phyloP scores from a whole-genome alignment of 2,113 vertebrate species.

The Cettia cetti region DNA sequence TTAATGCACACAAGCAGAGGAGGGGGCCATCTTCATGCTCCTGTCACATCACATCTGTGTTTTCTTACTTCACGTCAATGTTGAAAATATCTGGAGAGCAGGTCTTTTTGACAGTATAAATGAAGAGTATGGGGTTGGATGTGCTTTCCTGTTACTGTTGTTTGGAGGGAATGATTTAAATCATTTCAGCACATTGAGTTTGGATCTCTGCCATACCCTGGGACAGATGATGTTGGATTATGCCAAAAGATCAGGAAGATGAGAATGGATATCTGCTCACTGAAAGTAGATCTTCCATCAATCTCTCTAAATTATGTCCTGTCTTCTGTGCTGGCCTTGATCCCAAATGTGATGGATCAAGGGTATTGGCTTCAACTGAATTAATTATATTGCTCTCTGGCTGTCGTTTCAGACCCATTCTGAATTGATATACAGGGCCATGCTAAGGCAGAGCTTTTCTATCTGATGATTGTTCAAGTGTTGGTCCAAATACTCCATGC shows the following conservation, averaged over 20 bases:
- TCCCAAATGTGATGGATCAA: neutral
- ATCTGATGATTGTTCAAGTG: neutral
- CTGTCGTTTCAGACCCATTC: neutral
- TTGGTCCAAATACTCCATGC: neutral
- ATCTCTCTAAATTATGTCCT: neutral
- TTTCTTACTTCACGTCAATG: neutral
- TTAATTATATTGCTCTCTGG: neutral
- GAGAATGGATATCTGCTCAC: neutral
- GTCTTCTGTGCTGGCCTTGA: neutral
- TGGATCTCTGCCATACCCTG: neutral
- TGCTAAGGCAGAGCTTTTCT: neutral
- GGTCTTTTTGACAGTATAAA: neutral
- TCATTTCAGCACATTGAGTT: neutral
- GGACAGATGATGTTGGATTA: neutral
- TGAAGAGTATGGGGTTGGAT: neutral
- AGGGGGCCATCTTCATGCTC: neutral
- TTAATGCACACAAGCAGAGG: neutral
- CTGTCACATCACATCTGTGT: neutral
- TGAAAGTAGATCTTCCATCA: conserved; percentile 4
- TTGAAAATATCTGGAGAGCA: neutral
- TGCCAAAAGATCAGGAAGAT: neutral
- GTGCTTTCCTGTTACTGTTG: neutral
- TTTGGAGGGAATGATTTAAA: neutral
- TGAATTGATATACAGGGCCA: neutral
- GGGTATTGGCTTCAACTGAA: neutral